phyloP scores from a whole-genome alignment of 2,797 vertebrate species.

The Neolamprologus multifasciatus region DNA sequence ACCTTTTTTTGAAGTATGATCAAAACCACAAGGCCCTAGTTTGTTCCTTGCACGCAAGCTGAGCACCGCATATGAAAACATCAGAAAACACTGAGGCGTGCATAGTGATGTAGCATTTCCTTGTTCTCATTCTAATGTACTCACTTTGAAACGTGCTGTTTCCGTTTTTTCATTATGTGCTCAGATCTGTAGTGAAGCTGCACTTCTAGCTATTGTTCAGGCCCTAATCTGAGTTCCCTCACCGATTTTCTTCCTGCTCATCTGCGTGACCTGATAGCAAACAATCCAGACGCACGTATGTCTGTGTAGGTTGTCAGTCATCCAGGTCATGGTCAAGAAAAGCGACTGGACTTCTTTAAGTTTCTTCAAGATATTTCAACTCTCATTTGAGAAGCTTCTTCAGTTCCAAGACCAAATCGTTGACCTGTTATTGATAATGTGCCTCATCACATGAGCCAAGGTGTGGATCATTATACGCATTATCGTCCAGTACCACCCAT shows the following conservation, averaged over 20 bases:
- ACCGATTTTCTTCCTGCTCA: conserved; percentile 13
- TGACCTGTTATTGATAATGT: neutral
- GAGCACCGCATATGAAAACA: neutral
- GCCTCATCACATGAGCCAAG: neutral
- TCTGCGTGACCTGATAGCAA: conserved; percentile 9
- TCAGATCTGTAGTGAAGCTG: neutral
- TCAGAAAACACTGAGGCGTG: neutral
- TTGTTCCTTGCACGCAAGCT: neutral
- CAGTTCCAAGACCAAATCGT: neutral
- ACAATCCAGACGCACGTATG: conserved; percentile 4
- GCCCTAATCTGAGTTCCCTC: neutral
- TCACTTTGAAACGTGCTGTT: neutral
- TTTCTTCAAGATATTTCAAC: neutral
- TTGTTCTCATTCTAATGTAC: neutral
- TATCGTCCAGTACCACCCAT: neutral
- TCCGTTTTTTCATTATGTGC: neutral
- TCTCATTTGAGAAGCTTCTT: neutral
- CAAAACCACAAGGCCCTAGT: neutral
- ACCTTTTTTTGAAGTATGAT: neutral
- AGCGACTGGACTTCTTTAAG: neutral
- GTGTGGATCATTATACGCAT: neutral
- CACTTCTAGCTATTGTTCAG: neutral
- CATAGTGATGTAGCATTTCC: neutral
- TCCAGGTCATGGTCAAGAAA: neutral
- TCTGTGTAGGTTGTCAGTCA: neutral